phyloP scores from a whole-genome alignment of 2,888 invertebrate species.

The Conus canariensis region DNA sequence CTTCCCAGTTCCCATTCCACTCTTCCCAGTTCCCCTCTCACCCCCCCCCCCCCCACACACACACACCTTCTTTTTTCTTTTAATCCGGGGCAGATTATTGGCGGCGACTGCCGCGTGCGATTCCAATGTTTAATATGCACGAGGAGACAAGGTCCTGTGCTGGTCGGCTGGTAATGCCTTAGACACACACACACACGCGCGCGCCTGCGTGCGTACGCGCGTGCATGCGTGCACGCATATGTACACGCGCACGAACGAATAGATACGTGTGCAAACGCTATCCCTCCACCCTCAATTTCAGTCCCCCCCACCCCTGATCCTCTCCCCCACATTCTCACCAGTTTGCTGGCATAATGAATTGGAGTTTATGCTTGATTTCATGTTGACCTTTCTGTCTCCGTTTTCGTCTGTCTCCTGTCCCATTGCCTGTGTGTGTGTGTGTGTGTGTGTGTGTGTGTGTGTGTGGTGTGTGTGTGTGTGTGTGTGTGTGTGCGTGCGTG shows the following conservation, averaged over 20 bases:
- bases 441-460: no score
- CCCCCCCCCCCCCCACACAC: not conserved
- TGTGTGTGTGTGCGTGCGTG: no score
- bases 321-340: no score
- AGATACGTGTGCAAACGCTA: not conserved
- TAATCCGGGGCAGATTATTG: not conserved
- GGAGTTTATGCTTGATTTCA: not conserved
- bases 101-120: not conserved
- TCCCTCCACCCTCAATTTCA: not conserved
- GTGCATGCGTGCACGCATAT: no score
- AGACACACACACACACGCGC: not conserved
- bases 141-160: not conserved
- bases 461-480: no score
- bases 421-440: no score
- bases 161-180: not conserved
- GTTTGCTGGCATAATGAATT: no score
- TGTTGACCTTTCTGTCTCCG: not conserved
- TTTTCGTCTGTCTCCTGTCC: not conserved
- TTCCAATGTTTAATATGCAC: constrained; percentile 40
- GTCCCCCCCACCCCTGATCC: no score
- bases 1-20: no score
- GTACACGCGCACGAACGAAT: no score
- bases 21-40: not conserved
- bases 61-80: no score
- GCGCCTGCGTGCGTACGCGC: no score